These are phyloP conservation scores for Tortricodes alternella DNA, from an alignment of 2,888 invertebrate species.

Conservation along the genomic window DNA sequence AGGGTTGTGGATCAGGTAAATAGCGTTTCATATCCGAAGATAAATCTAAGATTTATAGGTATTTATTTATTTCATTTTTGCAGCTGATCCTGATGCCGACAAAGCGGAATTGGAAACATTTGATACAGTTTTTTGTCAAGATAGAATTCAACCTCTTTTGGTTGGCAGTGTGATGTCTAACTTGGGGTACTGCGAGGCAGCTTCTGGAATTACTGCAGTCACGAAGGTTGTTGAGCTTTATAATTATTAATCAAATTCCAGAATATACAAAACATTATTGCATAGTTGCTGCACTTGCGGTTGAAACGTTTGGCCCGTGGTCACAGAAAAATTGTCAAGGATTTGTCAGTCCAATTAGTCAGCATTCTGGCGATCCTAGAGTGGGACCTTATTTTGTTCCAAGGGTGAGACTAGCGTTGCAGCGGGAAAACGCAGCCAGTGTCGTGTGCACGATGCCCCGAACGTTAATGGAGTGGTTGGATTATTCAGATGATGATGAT, in stretches of 20 bases:
- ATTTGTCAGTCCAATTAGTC: too few relatives aligned
- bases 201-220: conserved; percentile 76
- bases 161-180: conserved; percentile 74
- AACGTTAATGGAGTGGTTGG: too few relatives aligned
- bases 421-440: too few relatives aligned
- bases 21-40: neutral
- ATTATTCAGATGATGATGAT: too few relatives aligned
- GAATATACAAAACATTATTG: too few relatives aligned
- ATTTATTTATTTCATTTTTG: neutral
- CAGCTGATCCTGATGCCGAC: conserved; percentile 79
- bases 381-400: too few relatives aligned
- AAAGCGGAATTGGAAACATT: conserved; percentile 84
- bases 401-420: too few relatives aligned
- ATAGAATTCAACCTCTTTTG: conserved; percentile 79
- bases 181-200: conserved; percentile 57
- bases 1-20: conserved; percentile 85
- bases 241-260: neutral
- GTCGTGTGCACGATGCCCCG: too few relatives aligned
- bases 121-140: conserved; percentile 78
- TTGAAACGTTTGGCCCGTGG: too few relatives aligned
- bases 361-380: too few relatives aligned
- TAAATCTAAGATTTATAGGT: neutral
- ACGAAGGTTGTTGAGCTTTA: conserved; percentile 69
- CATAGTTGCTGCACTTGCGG: too few relatives aligned
- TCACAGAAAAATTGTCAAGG: too few relatives aligned